Conservation (phyloP, 2,888 invertebrate species). For the Agelastica alni region DNA sequence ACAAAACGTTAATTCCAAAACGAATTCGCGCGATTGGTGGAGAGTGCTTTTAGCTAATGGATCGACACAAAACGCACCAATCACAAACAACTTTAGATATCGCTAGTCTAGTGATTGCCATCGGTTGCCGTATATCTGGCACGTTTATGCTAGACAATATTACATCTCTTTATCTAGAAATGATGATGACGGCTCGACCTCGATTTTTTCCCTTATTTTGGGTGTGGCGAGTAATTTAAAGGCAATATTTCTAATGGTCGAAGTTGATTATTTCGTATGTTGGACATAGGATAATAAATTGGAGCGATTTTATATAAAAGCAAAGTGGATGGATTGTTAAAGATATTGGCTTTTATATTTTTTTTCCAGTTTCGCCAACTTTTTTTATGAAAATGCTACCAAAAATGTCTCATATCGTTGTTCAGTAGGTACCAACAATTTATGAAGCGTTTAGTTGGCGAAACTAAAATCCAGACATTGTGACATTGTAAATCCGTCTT, state of each 20-base stretch:
- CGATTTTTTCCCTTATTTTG: slow-evolving; percentile 14
- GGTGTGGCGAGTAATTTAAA: slow-evolving; percentile 23
- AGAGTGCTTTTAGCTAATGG: slow-evolving; percentile 54
- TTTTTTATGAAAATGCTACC: too few relatives aligned
- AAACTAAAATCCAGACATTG: too few relatives aligned
- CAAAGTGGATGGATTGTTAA: not conserved
- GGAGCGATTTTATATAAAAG: slow-evolving; percentile 7
- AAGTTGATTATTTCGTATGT: slow-evolving; percentile 18
- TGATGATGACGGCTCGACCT: slow-evolving; percentile 13
- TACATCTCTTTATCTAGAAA: slow-evolving; percentile 27
- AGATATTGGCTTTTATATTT: too few relatives aligned
- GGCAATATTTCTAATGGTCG: slow-evolving; percentile 27
- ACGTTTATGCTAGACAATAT: slow-evolving; percentile 23
- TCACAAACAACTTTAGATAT: slow-evolving; percentile 53
- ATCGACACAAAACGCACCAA: slow-evolving; percentile 51
- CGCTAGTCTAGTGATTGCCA: slow-evolving; percentile 36
- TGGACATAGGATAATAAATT: slow-evolving; percentile 14
- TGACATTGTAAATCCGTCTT: too few relatives aligned
- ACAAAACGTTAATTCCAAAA: slow-evolving; percentile 53
- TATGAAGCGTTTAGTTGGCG: too few relatives aligned
- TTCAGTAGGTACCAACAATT: too few relatives aligned
- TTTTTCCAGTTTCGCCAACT: too few relatives aligned
- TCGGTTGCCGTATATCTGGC: slow-evolving; percentile 24
- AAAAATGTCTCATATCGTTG: too few relatives aligned
- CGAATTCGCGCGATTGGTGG: slow-evolving; percentile 51